phyloP scores from a whole-genome alignment of 2,888 invertebrate genomes.

The Apoda limacodes region DNA sequence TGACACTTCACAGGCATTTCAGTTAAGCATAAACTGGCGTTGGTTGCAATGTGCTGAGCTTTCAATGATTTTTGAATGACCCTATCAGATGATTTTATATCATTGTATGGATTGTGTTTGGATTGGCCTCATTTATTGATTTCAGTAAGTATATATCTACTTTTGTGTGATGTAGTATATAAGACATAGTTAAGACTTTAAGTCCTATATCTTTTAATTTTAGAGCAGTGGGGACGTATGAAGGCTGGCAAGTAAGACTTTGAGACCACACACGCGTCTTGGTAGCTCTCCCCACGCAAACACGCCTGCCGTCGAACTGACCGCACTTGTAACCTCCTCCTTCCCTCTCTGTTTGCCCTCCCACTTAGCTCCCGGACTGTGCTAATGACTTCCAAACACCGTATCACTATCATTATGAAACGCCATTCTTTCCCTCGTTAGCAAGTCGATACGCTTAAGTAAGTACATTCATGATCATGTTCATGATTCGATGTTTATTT shows the following conservation, averaged over 20 bases:
- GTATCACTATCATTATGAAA: conserved; percentile 52
- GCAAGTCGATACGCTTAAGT: conserved; percentile 44
- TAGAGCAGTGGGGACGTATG: too few species aligned
- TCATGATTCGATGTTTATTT: too few species aligned
- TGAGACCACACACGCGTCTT: conserved; percentile 54
- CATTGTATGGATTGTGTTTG: too few species aligned
- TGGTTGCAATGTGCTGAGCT: too few species aligned
- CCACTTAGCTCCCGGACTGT: conserved; percentile 41
- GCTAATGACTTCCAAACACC: conserved; percentile 57
- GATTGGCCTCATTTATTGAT: too few species aligned
- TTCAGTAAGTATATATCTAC: not conserved
- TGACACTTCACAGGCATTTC: too few species aligned
- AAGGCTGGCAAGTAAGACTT: too few species aligned
- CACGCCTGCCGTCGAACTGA: conserved; percentile 39
- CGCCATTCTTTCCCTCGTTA: conserved; percentile 54
- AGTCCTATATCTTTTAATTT: too few species aligned
- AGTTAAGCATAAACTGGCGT: too few species aligned
- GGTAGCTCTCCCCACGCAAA: conserved; percentile 48
- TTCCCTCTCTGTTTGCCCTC: conserved; percentile 38
- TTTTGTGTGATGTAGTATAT: conserved; percentile 1
- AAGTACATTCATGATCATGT: conserved; percentile 39
- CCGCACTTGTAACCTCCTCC: conserved; percentile 33
- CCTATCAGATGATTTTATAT: too few species aligned
- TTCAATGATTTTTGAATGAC: too few species aligned
- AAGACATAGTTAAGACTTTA: conserved; percentile 1